phyloP scores from a whole-genome alignment of 2,888 invertebrate species.

The Hypsopygia costalis region DNA sequence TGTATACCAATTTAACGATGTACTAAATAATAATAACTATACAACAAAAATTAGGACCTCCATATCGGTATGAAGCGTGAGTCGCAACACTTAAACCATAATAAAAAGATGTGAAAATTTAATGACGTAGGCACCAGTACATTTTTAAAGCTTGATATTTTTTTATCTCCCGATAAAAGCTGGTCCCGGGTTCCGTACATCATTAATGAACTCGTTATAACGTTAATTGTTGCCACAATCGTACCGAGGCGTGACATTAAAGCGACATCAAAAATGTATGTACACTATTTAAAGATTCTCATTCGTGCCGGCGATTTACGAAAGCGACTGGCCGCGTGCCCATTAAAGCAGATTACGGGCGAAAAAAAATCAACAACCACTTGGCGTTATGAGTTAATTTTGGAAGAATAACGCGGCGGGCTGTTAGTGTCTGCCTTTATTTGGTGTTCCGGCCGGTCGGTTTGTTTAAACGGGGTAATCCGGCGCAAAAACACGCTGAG shows the following conservation, averaged over 20 bases:
- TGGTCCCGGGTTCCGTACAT: conserved; percentile 29
- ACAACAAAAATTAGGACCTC: too few species aligned
- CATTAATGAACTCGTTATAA: conserved; percentile 69
- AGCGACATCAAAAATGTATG: conserved; percentile 73
- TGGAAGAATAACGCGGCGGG: conserved; percentile 73
- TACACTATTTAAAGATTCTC: conserved; percentile 74
- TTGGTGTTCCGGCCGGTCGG: conserved; percentile 67
- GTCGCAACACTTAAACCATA: conserved; percentile 6
- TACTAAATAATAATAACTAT: too few species aligned
- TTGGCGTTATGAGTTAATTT: conserved; percentile 80
- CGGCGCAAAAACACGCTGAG: conserved; percentile 60
- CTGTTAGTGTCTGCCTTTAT: conserved; percentile 73
- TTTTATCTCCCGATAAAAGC: conserved; percentile 31
- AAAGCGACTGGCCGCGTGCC: conserved; percentile 75
- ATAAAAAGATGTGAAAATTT: conserved; percentile 10
- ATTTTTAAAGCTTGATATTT: conserved; percentile 15
- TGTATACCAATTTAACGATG: too few species aligned
- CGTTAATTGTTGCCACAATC: conserved; percentile 72
- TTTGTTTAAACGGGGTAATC: conserved; percentile 75
- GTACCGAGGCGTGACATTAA: conserved; percentile 62
- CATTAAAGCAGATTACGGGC: conserved; percentile 75
- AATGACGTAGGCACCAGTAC: conserved; percentile 9
- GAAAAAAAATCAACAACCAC: conserved; percentile 71
- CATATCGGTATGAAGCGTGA: background rate
- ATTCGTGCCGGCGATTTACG: conserved; percentile 70